Evolutionary conservation across 2,888 invertebrate species (phyloP).

Genomic region (Epiperipatus broadwayi): DNA sequence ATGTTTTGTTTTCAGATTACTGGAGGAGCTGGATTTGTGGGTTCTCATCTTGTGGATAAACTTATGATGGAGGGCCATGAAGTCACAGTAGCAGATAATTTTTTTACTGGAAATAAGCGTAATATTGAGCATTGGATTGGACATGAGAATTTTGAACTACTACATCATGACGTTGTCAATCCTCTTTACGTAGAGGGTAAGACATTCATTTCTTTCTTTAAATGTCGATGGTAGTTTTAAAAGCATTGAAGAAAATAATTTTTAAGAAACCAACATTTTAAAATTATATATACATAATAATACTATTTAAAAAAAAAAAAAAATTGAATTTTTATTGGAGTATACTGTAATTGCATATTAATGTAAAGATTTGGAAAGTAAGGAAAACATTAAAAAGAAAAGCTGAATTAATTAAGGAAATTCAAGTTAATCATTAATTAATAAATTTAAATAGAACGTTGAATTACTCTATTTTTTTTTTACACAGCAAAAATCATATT

Average conservation of each 20-base stretch:
- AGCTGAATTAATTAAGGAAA: too few species aligned
- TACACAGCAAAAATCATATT: too few species aligned
- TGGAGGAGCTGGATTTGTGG: conserved; percentile 96
- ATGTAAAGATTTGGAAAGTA: too few species aligned
- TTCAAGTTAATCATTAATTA: too few species aligned
- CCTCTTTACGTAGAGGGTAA: conserved; percentile 91
- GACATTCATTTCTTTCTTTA: too few species aligned
- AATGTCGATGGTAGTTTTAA: conserved; percentile 10
- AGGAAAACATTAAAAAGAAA: too few species aligned
- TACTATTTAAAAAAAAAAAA: too few species aligned
- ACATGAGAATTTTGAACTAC: conserved; percentile 93
- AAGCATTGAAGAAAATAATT: not conserved
- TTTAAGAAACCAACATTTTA: not conserved
- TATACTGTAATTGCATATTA: too few species aligned
- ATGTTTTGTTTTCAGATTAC: conserved; percentile 43
- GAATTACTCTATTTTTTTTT: too few species aligned
- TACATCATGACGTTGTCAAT: conserved; percentile 96
- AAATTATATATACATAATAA: not conserved
- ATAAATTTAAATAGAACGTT: too few species aligned
- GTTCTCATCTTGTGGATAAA: conserved; percentile 86
- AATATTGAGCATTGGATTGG: conserved; percentile 99
- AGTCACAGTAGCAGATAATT: conserved; percentile 88
- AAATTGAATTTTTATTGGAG: too few species aligned
- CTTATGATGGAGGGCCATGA: conserved; percentile 91
- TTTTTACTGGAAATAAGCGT: conserved; percentile 86